phyloP scores from a whole-genome alignment of 2,797 vertebrate species.

The Varecia variegata region DNA sequence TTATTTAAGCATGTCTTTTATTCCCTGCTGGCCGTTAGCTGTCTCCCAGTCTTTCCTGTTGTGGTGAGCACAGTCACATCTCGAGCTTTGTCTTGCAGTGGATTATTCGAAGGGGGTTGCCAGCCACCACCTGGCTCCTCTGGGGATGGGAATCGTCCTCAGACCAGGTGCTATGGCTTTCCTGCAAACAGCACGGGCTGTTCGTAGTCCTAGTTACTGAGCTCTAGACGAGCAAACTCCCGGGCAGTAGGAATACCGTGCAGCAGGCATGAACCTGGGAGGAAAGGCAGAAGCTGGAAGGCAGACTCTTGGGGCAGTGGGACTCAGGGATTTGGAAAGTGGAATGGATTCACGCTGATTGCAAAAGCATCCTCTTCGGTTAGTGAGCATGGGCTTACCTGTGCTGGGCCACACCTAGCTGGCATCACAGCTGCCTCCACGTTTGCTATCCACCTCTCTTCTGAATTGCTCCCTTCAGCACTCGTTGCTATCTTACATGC shows the following conservation, averaged over 20 bases:
- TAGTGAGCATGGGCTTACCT: neutral
- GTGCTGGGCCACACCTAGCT: neutral
- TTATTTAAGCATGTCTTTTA: neutral
- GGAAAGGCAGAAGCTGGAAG: neutral
- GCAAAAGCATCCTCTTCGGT: neutral
- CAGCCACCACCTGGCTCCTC: neutral
- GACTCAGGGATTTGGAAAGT: neutral
- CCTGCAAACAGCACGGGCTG: neutral
- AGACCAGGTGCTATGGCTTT: neutral
- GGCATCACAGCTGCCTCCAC: neutral
- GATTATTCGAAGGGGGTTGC: neutral
- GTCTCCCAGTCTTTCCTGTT: neutral
- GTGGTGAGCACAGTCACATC: neutral
- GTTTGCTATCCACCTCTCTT: neutral
- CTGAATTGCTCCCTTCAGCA: neutral
- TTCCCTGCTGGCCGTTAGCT: rapidly evolving
- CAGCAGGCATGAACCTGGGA: neutral
- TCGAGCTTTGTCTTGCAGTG: neutral
- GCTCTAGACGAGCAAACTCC: neutral
- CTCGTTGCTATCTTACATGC: neutral
- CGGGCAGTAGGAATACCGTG: neutral
- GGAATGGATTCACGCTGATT: neutral
- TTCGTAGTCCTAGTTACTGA: neutral
- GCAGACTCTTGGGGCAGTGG: neutral
- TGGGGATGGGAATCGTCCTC: neutral